Evolutionary conservation across 2,113 vertebrate genomes (phyloP), one percentile per base, ranked within the genome.

Genomic region (Sinocyclocheilus anshuiensis): DNA sequence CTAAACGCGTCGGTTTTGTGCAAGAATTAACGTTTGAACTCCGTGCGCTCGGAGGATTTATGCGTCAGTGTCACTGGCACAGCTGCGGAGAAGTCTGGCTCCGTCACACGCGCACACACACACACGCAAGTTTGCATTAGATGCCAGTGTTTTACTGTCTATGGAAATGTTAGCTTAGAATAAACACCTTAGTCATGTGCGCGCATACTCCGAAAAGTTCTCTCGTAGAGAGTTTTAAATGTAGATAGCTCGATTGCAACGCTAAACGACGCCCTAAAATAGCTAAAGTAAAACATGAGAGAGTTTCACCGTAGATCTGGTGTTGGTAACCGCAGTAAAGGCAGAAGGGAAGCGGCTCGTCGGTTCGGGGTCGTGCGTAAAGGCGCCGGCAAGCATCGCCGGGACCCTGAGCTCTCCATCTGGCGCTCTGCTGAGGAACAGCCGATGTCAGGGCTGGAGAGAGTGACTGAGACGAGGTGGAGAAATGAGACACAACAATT

Each of bases 211-310:
- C 1, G 81, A 16, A 72, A 83, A 83, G 63, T 83, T 83, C 9
- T n/a, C 5, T 3, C 2, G n/a, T 48, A 13, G 80, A 61, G 11
- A 24, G 22, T 69, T 81, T 63, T 48, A 83, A 83, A 13, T 20
- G 11, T 29, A n/a, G 48, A n/a, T 15, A 39, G 48, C 45, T 81
- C 39, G 24, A 12, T 26, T 80, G 33, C 63, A 80, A 48, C 3
- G 45, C 10, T 48, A 48, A 48, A 48, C 11, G 45, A 39, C 53
- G 55, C 24, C 36, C 84, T 84, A 82, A 50, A 83, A 86, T 50
- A 20, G 65, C 57, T n/a, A 9, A 79, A 79, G 91, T 91, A 92
- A 94, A 94, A 93, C 90, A 95, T 95, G 95, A 94, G 92, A 93
- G 93, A 87, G 90, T 89, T 89, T 91, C 89, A 86, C 90, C 91